These are phyloP conservation scores for Enteromius fasciolatus DNA, from an alignment of 2,797 vertebrate genomes.

Conservation along the genomic window DNA sequence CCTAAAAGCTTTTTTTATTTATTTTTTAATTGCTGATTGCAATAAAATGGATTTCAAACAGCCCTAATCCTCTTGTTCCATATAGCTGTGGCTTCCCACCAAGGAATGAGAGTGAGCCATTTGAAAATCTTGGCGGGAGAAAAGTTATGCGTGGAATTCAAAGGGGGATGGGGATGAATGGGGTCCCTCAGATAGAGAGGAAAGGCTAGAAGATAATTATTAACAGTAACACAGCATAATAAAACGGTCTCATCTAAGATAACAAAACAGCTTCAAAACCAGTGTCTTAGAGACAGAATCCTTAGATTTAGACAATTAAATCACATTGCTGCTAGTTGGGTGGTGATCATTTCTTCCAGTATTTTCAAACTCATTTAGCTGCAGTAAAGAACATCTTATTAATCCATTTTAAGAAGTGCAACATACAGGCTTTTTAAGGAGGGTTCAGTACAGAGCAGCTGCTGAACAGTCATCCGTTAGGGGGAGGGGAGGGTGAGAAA, in stretches of 20 bases:
- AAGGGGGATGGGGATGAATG: conserved; percentile 17
- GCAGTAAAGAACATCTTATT: neutral
- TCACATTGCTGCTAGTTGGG: neutral
- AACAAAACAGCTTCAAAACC: neutral
- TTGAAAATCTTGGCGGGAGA: conserved; percentile 54
- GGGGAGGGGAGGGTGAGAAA: too few species aligned
- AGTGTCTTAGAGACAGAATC: neutral
- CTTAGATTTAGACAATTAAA: neutral
- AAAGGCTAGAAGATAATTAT: conserved; percentile 8
- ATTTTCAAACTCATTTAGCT: neutral
- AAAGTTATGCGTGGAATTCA: conserved; percentile 60
- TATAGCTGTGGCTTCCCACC: conserved; percentile 11
- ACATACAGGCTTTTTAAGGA: conserved; percentile 66
- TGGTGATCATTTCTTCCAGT: neutral
- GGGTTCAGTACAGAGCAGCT: conserved; percentile 54
- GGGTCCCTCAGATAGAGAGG: conserved; percentile 8
- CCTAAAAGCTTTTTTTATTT: conserved; percentile 1
- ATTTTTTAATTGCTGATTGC: neutral
- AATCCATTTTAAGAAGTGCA: conserved; percentile 62
- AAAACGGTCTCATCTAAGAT: neutral
- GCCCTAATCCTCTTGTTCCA: neutral
- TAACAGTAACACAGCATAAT: neutral
- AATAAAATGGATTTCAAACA: neutral
- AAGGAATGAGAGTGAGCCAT: conserved; percentile 31
- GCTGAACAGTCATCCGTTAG: conserved; percentile 45